phyloP scores from a whole-genome alignment of 37 sponge, comb jelly and placozoan genomes.

The Halisarca cf. caerulea region DNA sequence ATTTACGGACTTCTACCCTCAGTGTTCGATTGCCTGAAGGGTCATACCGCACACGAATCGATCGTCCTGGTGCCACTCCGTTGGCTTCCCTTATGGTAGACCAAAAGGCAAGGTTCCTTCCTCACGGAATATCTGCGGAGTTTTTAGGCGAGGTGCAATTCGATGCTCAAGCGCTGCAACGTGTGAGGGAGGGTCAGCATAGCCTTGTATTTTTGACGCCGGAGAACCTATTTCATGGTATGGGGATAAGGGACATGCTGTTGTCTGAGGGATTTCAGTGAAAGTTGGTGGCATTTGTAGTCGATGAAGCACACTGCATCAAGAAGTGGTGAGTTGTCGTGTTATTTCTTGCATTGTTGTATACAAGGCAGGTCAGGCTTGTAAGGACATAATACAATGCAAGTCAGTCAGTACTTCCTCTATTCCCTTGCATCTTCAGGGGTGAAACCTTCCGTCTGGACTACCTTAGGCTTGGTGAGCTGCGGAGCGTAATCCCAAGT shows the following conservation, averaged over 20 bases:
- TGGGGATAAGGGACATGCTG: neutral
- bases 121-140: neutral
- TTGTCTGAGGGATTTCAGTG: too few relatives aligned
- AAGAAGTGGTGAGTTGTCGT: neutral
- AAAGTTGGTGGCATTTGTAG: neutral
- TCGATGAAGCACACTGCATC: slow-evolving; percentile 1
- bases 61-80: neutral
- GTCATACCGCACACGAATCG: too few relatives aligned
- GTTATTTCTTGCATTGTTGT: too few relatives aligned
- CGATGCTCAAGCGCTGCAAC: neutral
- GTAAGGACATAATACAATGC: too few relatives aligned
- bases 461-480: slow-evolving; percentile 8
- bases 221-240: neutral
- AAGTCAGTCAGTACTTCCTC: too few relatives aligned
- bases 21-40: too few relatives aligned
- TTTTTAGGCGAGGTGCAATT: too few relatives aligned
- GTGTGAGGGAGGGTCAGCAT: slow-evolving; percentile 7
- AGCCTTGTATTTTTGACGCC: slow-evolving; percentile 1
- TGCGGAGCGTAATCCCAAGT: slow-evolving; percentile 19
- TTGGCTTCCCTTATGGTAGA: neutral
- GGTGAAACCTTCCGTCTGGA: slow-evolving; percentile 11
- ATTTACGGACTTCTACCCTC: too few relatives aligned
- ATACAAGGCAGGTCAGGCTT: too few relatives aligned
- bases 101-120: neutral
- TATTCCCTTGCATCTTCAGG: neutral